Percentiles rank a stretch among this genome's conserved stretches.
Evolutionary conservation across 2,888 invertebrate species (phyloP).

Genomic region (Pheosia tremula): DNA sequence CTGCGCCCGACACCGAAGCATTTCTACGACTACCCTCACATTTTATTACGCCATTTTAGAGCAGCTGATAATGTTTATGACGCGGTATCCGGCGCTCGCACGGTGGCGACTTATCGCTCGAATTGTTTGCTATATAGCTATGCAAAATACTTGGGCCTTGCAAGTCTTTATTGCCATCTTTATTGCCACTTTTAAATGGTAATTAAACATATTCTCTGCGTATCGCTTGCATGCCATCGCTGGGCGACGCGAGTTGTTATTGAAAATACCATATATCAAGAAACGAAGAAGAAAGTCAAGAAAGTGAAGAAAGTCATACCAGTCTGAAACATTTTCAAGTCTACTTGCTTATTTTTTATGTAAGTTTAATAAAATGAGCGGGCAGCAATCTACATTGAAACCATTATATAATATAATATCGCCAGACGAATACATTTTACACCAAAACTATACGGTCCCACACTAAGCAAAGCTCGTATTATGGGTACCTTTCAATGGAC

Average conservation of each 20-base stretch:
- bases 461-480: no score
- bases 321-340: not conserved
- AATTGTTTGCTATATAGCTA: conserved; percentile 44
- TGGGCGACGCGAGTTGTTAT: not conserved
- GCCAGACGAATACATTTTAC: no score
- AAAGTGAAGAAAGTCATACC: no score
- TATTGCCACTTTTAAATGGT: conserved; percentile 39
- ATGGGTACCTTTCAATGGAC: no score
- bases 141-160: conserved; percentile 43
- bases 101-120: conserved; percentile 34
- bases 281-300: no score
- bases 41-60: conserved; percentile 53
- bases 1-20: conserved; percentile 55
- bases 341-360: not conserved
- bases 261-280: not conserved
- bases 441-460: no score
- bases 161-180: conserved; percentile 37
- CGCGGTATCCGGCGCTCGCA: conserved; percentile 53
- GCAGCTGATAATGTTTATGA: conserved; percentile 58
- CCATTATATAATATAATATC: no score
- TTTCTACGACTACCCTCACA: conserved; percentile 60
- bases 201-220: conserved; percentile 40
- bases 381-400: no score
- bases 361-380: no score
- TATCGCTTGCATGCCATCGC: conserved; percentile 40